Evolutionary conservation across 2,888 invertebrate species (phyloP), one percentile per base, ranked within the genome.

Genomic region (Drosophila parthenogenetica): DNA sequence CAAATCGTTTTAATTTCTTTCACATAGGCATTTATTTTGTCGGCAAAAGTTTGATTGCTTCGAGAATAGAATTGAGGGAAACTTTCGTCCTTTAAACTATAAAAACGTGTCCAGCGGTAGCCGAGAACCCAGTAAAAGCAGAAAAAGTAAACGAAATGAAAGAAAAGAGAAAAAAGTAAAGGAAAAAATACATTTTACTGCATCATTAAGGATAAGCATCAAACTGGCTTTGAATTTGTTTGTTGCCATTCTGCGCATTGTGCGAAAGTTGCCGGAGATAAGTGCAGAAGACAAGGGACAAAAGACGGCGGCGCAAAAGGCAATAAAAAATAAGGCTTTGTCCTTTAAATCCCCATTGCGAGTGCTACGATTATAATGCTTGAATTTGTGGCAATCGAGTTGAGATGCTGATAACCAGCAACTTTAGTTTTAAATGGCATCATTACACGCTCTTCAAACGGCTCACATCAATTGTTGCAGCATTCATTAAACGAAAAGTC

Each of bases 161-260:
- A 42, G 29, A 13, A 8, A 7, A 25, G 10, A 8, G 1, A 16
- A 29, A 17, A 11, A 45, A 3, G n/a, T 46, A 16, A 35, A 19
- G 62, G 3, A 32, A 74, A 65, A 68, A 35, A 69, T 62, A 73
- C 84, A 81, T 88, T 84, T 83, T 78, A 81, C 81, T 81, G 82
- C 87, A 91, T 91, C 91, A 90, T 91, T 90, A 90, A 86, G 90
- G 91, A 91, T 90, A 91, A 87, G 87, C 86, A 90, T 90, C 90
- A 89, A 89, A 87, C 85, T 85, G 86, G 87, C 89, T 89, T 89
- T 89, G 89, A 89, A 88, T 89, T 89, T 87, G 81, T 86, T 87
- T 80, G 80, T 69, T 68, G 76, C 72, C 80, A 75, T 72, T 73
- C 72, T 67, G 60, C 57, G 78, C 75, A 71, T 73, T 81, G 80